Evolutionary conservation across 2,888 invertebrate species (phyloP).

Genomic region (Apodemia mormo): DNA sequence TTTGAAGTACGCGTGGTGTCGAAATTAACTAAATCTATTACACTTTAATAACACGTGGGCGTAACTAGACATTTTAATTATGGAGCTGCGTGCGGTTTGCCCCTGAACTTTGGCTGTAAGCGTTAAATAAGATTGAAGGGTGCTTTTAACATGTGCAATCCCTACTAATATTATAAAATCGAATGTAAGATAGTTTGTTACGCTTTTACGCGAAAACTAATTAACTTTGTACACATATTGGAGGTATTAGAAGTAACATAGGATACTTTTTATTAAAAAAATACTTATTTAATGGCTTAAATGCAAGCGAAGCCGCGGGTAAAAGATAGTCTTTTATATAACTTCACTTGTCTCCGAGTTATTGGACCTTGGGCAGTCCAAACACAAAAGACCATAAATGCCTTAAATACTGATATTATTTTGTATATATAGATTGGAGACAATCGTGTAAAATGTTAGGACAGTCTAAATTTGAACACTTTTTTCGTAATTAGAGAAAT

Average conservation of each 20-base stretch:
- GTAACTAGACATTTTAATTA: conserved; percentile 11
- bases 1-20: conserved; percentile 34
- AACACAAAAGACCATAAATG: neutral
- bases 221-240: too few species aligned
- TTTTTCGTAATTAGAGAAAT: too few species aligned
- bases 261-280: too few species aligned
- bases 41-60: conserved; percentile 14
- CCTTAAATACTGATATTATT: neutral
- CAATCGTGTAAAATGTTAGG: too few species aligned
- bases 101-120: conserved; percentile 9
- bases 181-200: too few species aligned
- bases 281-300: too few species aligned
- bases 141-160: neutral
- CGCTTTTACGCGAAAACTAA: too few species aligned
- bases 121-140: neutral
- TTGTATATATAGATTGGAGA: too few species aligned
- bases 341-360: neutral
- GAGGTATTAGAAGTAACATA: too few species aligned
- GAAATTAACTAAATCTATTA: conserved; percentile 20
- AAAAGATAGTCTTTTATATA: neutral
- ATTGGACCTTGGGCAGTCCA: neutral
- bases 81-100: neutral
- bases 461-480: too few species aligned
- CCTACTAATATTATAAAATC: too few species aligned
- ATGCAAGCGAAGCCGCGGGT: too few species aligned